Conservation (phyloP, 2,113 vertebrate genomes). For the Acrocephalus arundinaceus region DNA sequence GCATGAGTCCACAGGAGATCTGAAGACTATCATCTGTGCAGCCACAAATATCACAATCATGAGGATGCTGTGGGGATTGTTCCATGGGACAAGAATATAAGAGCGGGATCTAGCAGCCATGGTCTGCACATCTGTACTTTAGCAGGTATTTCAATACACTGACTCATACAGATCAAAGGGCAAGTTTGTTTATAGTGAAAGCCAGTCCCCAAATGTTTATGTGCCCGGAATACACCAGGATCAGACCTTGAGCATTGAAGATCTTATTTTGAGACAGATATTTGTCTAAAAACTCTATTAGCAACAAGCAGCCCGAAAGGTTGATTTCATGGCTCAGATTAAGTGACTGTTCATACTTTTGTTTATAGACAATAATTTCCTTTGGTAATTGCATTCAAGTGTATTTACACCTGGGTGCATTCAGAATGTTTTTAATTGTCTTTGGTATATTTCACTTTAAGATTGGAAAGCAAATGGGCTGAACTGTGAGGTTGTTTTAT, state of each 20-base stretch:
- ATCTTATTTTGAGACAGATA: neutral
- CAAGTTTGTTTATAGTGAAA: neutral
- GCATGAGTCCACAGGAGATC: neutral
- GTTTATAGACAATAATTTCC: neutral
- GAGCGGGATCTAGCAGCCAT: neutral
- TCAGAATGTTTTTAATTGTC: constrained; percentile 20
- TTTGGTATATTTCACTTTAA: constrained; percentile 1
- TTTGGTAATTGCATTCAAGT: neutral
- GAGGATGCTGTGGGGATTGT: neutral
- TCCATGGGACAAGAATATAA: neutral
- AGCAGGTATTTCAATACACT: neutral
- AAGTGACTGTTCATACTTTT: neutral
- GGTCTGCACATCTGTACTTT: neutral
- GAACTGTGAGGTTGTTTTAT: neutral
- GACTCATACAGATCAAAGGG: neutral
- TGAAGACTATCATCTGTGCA: neutral
- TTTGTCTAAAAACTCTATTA: neutral
- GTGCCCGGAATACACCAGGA: neutral
- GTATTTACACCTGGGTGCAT: constrained; percentile 33
- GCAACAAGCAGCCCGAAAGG: neutral
- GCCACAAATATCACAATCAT: neutral
- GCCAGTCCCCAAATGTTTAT: neutral
- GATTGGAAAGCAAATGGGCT: neutral
- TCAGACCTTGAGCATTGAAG: neutral
- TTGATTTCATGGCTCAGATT: constrained; percentile 11